phyloP scores from a whole-genome alignment of 2,797 vertebrate species.

The Enoplosus armatus region DNA sequence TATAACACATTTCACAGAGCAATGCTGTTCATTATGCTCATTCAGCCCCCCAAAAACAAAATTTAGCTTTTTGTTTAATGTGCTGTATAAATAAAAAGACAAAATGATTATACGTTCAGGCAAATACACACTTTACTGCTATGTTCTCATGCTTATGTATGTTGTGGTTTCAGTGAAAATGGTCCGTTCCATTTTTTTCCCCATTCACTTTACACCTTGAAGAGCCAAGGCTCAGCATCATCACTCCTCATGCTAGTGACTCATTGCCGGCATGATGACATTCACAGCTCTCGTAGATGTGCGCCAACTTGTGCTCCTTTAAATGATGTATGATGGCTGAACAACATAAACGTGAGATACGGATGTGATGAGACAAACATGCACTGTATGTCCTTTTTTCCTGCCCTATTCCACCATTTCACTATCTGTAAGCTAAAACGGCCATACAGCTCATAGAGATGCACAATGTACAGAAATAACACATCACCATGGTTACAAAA shows the following conservation, averaged over 20 bases:
- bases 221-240: slow-evolving; percentile 69
- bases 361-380: slow-evolving; percentile 46
- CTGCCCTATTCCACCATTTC: slow-evolving; percentile 54
- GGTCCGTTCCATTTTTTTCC: slow-evolving; percentile 39
- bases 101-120: not conserved
- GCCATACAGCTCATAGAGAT: slow-evolving; percentile 55
- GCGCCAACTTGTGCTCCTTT: slow-evolving; percentile 64
- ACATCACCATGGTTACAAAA: slow-evolving; percentile 79
- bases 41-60: not conserved
- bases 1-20: slow-evolving; percentile 24
- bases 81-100: slow-evolving; percentile 14
- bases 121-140: slow-evolving; percentile 4
- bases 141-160: no score
- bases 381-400: slow-evolving; percentile 22
- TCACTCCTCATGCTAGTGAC: slow-evolving; percentile 73
- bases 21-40: not conserved
- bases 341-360: slow-evolving; percentile 25
- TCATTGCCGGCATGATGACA: slow-evolving; percentile 82
- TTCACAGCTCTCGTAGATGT: slow-evolving; percentile 69
- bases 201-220: slow-evolving; percentile 66
- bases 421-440: slow-evolving; percentile 43
- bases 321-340: slow-evolving; percentile 65
- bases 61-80: slow-evolving; percentile 7
- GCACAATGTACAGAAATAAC: slow-evolving; percentile 78
- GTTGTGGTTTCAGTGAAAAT: slow-evolving; percentile 45